phyloP scores from a whole-genome alignment of 1,140 invertebrate species.

The Andricus grossulariae region DNA sequence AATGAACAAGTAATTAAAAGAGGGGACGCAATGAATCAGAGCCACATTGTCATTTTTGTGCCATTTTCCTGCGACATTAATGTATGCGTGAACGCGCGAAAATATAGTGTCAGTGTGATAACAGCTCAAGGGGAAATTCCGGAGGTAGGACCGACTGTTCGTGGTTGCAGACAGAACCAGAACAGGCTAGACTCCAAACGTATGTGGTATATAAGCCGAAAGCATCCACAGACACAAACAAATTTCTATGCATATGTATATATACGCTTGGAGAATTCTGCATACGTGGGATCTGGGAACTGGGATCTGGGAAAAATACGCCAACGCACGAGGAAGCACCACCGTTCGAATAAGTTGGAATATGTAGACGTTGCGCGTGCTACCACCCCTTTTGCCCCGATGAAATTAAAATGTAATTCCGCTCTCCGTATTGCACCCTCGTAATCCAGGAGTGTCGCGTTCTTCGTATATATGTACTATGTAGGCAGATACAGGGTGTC shows the following conservation, averaged over 20 bases:
- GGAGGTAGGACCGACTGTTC: slow-evolving; percentile 46
- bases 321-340: background rate
- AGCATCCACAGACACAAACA: too few relatives aligned
- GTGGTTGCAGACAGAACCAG: slow-evolving; percentile 43
- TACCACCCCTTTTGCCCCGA: slow-evolving; percentile 28
- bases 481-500: background rate
- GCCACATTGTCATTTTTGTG: too few relatives aligned
- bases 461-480: background rate
- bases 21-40: too few relatives aligned
- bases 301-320: background rate
- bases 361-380: background rate
- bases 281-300: background rate
- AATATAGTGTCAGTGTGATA: slow-evolving; percentile 59
- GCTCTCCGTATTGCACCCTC: slow-evolving; percentile 40
- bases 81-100: too few relatives aligned
- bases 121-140: slow-evolving; percentile 58
- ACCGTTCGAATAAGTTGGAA: background rate
- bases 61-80: too few relatives aligned
- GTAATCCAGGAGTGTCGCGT: slow-evolving; percentile 36
- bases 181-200: too few relatives aligned
- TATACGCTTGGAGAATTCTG: background rate
- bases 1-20: too few relatives aligned
- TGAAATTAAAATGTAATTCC: slow-evolving; percentile 64
- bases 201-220: too few relatives aligned
- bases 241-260: background rate